A percentile compares a stretch with the other conserved stretches of the same genome.
Evolutionary conservation across 2,113 vertebrate species (phyloP).

Genomic region (Nothocercus julius): DNA sequence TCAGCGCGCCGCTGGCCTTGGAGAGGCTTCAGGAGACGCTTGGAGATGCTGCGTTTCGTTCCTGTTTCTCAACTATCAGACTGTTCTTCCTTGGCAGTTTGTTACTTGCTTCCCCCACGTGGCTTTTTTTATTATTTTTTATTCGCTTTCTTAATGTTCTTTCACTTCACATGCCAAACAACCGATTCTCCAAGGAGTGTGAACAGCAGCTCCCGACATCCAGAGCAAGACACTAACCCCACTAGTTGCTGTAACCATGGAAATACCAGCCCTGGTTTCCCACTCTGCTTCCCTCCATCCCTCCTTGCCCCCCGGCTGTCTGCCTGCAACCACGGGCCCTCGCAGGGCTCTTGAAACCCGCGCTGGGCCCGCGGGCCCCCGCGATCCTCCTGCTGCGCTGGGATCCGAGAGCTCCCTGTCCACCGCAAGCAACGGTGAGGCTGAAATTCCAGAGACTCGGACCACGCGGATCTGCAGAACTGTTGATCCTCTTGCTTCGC

Average conservation of each 20-base stretch:
- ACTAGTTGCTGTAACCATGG: not conserved
- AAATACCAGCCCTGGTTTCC: not conserved
- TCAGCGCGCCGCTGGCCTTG: accelerated
- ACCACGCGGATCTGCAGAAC: accelerated
- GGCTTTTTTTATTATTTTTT: not conserved
- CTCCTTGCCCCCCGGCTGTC: not conserved
- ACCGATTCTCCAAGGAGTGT: not conserved
- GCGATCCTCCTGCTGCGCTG: not conserved
- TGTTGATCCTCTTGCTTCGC: accelerated
- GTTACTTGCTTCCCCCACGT: not conserved
- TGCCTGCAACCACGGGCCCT: no score
- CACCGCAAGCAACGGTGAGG: no score
- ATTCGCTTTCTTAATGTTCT: no score
- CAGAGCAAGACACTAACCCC: not conserved
- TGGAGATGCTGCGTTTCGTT: not conserved
- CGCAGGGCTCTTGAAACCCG: not conserved
- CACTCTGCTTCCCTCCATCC: accelerated
- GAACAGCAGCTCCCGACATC: accelerated
- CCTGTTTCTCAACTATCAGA: not conserved
- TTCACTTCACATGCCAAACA: accelerated
- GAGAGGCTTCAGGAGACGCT: not conserved
- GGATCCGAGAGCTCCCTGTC: not conserved
- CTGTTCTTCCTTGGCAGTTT: not conserved
- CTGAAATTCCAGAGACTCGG: not conserved
- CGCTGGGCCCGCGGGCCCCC: accelerated